These are phyloP conservation scores for Iguana delicatissima DNA, from an alignment of 2,797 vertebrate species.

Conservation along the genomic window DNA sequence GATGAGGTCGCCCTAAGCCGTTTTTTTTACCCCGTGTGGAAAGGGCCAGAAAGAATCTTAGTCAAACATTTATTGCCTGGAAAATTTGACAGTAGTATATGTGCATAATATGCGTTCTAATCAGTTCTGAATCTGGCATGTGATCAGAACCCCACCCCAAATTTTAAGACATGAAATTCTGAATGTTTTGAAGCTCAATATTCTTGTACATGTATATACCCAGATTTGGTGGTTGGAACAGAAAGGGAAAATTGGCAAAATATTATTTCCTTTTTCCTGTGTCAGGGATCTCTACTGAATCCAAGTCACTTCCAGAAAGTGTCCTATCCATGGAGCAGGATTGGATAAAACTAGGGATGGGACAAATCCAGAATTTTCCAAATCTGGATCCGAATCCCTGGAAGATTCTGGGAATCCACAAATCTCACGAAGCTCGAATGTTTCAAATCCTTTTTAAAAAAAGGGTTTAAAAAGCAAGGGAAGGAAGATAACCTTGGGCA, in stretches of 20 bases:
- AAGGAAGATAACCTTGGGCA: too few species aligned
- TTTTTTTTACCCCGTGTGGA: too few species aligned
- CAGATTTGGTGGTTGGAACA: neutral
- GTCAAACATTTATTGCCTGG: neutral
- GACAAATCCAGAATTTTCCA: too few species aligned
- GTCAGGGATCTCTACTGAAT: neutral
- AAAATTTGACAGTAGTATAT: neutral
- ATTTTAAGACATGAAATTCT: neutral
- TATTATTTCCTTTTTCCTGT: neutral
- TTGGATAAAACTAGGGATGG: neutral
- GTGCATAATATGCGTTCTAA: neutral
- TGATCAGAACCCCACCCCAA: neutral
- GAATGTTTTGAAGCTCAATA: neutral
- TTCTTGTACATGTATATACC: neutral
- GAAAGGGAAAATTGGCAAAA: neutral
- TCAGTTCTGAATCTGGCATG: neutral
- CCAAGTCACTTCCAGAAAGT: neutral
- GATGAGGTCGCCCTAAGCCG: too few species aligned
- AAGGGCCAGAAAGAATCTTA: neutral
- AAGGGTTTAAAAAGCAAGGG: too few species aligned
- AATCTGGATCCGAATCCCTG: too few species aligned
- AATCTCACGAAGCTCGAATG: too few species aligned
- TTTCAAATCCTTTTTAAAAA: too few species aligned
- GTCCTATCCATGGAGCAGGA: neutral
- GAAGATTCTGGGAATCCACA: too few species aligned